A percentile compares a stretch with the other conserved stretches of the same genome.
These are phyloP conservation scores for Palythoa heliodiscus DNA, from an alignment of 92 coral and sea anemone species.

Conservation along the genomic window DNA sequence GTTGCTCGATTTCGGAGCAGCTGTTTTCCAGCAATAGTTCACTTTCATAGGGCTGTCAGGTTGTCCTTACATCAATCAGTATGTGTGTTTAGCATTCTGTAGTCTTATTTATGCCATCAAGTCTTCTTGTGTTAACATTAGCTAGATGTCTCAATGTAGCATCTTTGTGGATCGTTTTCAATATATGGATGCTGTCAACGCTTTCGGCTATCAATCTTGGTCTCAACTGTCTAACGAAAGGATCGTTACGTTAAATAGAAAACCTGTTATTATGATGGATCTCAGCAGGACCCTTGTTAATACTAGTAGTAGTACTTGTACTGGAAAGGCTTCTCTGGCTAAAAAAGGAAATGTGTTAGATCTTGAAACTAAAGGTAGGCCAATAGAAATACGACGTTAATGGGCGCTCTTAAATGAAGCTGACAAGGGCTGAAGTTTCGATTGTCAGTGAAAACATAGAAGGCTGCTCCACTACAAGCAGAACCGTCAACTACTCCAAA, in stretches of 20 bases:
- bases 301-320: constrained; percentile 15
- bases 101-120: constrained; percentile 65
- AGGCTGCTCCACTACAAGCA: constrained; percentile 12
- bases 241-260: constrained; percentile 6
- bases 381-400: constrained; percentile 15
- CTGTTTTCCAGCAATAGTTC: constrained; percentile 50
- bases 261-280: constrained; percentile 4
- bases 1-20: constrained; percentile 45
- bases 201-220: constrained; percentile 21
- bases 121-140: constrained; percentile 72
- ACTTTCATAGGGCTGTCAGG: constrained; percentile 84
- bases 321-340: constrained; percentile 5
- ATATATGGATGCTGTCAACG: constrained; percentile 43
- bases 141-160: constrained; percentile 67
- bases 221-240: constrained; percentile 32
- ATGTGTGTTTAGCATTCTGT: constrained; percentile 94
- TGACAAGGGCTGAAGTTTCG: constrained; percentile 15
- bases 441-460: constrained; percentile 44
- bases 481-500: constrained; percentile 24
- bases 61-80: constrained; percentile 63
- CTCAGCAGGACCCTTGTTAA: constrained; percentile 21
- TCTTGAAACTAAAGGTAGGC: constrained; percentile 40
- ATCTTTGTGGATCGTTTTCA: constrained; percentile 58
- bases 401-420: constrained; percentile 15
- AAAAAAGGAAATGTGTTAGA: constrained; percentile 16